phyloP scores from a whole-genome alignment of 2,888 invertebrate species.

The Drosophila affinis region DNA sequence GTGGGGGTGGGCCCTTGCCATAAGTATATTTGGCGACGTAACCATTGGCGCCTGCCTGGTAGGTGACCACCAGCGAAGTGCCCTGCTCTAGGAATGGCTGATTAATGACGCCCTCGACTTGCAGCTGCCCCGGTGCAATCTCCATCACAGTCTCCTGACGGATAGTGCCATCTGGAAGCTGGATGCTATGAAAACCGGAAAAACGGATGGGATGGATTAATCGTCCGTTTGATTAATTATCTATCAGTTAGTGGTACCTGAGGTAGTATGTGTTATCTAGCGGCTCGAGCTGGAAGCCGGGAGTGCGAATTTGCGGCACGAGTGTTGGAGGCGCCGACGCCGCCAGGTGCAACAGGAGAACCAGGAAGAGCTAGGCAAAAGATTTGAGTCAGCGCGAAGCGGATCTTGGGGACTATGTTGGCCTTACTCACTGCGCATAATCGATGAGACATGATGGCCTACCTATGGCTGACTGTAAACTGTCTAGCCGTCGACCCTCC shows the following conservation, averaged over 20 bases:
- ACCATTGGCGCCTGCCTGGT: constrained; percentile 56
- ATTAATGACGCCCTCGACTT: constrained; percentile 41
- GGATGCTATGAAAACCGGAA: constrained; percentile 12
- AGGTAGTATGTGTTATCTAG: constrained; percentile 33
- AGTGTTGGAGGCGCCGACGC: constrained; percentile 21
- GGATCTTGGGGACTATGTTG: constrained; percentile 1
- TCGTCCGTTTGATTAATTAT: not conserved
- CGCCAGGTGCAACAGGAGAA: constrained; percentile 22
- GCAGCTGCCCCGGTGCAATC: constrained; percentile 37
- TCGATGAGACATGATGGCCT: constrained; percentile 32
- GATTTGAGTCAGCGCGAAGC: not conserved
- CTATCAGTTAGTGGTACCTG: constrained; percentile 26
- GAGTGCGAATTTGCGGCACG: constrained; percentile 35
- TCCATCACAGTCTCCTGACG: constrained; percentile 49
- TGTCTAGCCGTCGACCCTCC: constrained; percentile 11
- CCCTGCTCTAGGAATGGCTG: constrained; percentile 13
- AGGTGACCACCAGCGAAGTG: constrained; percentile 34
- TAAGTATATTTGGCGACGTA: constrained; percentile 48
- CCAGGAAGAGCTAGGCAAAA: constrained; percentile 34
- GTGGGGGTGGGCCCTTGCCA: constrained; percentile 11
- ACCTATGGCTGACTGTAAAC: constrained; percentile 32
- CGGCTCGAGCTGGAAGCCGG: constrained; percentile 37
- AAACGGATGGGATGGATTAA: not conserved
- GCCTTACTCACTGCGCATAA: constrained; percentile 29
- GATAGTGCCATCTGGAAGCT: constrained; percentile 26